Evolutionary conservation across 64 coral and sea anemone genomes (phyloP), one percentile per base, ranked within the genome.

Genomic region (Actinia equina): DNA sequence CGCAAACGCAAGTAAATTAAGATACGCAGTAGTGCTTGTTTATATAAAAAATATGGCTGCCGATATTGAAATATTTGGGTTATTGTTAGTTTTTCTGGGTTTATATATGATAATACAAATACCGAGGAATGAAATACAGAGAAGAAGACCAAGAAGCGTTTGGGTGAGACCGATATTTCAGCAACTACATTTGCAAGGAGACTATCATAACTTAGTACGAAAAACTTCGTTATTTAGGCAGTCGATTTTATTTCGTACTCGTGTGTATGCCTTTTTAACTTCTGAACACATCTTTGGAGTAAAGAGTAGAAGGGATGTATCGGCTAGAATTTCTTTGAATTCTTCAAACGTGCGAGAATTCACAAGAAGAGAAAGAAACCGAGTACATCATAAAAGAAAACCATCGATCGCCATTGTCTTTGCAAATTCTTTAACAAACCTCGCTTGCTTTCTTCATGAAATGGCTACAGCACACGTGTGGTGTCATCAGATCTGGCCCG

Each of bases 381-480:
- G 78, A 45, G 44, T 80, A 80, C 78, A 45, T 80, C 78, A 80
- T 80, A 23, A 71, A 86, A 4, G 42, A 18, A 45, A 49, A 70
- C 85, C 85, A 86, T 7, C 20, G 45, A 45, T 17, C 77, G 25
- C 42, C 14, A 12, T 87, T 71, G 4, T 13, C 15, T 6, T 52
- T 59, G 14, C 20, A 70, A 60, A 87, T 71, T 51, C 27, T 45
- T 77, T 80, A 18, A 1, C 2, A 78, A 26, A 43, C 45, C 12
- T 58, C 71, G 19, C 71, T 67, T n/a, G 27, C 67, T 19, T 76
- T 88, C 26, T 77, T 67, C 86, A 88, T 88, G 41, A 88, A 88
- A 53, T 88, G 86, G 79, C 71, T 88, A 71, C 86, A 88, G 20
- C 86, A 69, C 13, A 88, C 43, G 18, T 88, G 86, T 77, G 86